Conservation (phyloP, 2,797 vertebrate genomes). For the Dendrocincla fuliginosa region DNA sequence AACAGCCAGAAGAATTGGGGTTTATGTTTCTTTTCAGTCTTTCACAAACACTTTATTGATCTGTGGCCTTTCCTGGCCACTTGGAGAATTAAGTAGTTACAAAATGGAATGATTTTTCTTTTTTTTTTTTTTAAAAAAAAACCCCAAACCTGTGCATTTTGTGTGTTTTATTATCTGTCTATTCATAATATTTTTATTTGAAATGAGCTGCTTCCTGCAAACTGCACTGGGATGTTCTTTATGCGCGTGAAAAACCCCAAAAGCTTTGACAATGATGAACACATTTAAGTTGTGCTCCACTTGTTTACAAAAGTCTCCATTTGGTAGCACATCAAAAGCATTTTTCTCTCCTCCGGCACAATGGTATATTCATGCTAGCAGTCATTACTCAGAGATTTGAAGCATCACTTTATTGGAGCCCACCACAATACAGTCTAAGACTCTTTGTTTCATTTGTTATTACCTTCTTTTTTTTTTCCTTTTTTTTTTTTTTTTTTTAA, state of each 20-base stretch:
- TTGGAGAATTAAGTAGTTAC: constrained; percentile 67
- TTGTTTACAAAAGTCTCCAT: constrained; percentile 76
- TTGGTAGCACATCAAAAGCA: constrained; percentile 77
- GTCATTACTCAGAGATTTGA: constrained; percentile 75
- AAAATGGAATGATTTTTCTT: constrained; percentile 42
- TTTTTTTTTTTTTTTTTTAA: not conserved
- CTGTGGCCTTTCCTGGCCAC: constrained; percentile 67
- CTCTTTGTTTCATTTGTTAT: constrained; percentile 70
- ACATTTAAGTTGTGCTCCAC: constrained; percentile 70
- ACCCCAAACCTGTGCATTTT: not conserved
- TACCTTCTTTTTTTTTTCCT: not conserved
- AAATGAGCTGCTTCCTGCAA: not conserved
- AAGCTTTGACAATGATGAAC: constrained; percentile 72
- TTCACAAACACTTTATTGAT: constrained; percentile 76
- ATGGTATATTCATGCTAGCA: constrained; percentile 75
- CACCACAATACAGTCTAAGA: constrained; percentile 69
- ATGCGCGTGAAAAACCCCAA: not conserved
- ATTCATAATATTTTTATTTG: constrained; percentile 71
- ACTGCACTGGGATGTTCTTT: constrained; percentile 26
- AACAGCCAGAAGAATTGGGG: constrained; percentile 78
- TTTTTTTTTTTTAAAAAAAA: not conserved
- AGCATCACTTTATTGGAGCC: constrained; percentile 71
- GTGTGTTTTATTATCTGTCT: constrained; percentile 48
- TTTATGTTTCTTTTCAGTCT: constrained; percentile 80
- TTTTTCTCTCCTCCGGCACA: constrained; percentile 67